Conservation (phyloP, 2,113 vertebrate genomes). For the Actenoides hombroni region DNA sequence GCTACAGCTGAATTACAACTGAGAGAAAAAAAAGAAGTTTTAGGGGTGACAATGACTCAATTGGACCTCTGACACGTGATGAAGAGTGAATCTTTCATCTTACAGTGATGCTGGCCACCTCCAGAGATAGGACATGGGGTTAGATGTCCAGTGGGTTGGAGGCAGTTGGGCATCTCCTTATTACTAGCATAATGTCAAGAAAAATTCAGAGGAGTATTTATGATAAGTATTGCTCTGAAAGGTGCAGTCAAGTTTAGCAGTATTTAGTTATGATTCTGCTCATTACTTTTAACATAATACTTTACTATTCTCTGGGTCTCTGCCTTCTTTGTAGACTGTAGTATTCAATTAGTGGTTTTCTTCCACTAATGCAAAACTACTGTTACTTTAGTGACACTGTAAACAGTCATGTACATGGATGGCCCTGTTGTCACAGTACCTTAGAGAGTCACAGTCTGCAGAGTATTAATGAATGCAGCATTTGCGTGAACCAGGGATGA, state of each 20-base stretch:
- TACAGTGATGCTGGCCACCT: neutral
- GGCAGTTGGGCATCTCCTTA: neutral
- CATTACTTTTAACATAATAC: neutral
- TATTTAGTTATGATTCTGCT: neutral
- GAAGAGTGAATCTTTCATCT: neutral
- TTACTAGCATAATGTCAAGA: neutral
- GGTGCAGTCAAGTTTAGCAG: neutral
- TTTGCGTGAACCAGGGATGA: accelerated
- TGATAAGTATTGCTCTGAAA: neutral
- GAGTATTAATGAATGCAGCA: neutral
- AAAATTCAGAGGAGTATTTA: neutral
- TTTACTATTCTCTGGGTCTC: neutral
- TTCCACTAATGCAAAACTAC: neutral
- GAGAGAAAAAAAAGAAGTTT: neutral
- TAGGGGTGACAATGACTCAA: neutral
- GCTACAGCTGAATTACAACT: accelerated
- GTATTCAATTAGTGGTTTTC: accelerated
- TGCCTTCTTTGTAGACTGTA: neutral
- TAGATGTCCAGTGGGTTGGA: neutral
- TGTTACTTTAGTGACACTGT: too few relatives aligned
- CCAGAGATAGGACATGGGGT: neutral
- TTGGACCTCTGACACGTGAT: accelerated
- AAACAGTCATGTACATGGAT: neutral
- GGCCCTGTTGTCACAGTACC: neutral
- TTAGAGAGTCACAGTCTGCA: neutral